phyloP scores from a whole-genome alignment of 1,140 invertebrate species.

The Drosophila obscura region DNA sequence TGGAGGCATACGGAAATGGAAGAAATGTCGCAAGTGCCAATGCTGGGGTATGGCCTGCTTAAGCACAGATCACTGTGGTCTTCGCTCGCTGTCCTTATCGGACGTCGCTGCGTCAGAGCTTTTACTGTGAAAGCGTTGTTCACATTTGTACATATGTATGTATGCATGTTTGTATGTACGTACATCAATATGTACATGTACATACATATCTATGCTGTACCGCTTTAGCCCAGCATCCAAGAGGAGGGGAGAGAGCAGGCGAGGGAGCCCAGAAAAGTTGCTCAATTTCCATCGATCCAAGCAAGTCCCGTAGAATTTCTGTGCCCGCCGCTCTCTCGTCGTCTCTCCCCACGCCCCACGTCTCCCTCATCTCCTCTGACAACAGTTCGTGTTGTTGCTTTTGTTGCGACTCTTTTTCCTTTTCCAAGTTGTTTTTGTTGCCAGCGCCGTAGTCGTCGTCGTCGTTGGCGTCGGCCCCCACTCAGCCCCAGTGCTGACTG shows the following conservation, averaged over 20 bases:
- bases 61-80: constrained; percentile 6
- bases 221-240: background rate
- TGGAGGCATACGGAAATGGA: constrained; percentile 14
- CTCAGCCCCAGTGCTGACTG: constrained; percentile 4
- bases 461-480: no score
- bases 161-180: no score
- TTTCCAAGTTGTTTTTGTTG: constrained; percentile 70
- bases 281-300: constrained; percentile 35
- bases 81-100: constrained; percentile 34
- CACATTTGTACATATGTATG: background rate
- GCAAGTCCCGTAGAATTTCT: constrained; percentile 10
- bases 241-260: background rate
- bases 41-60: background rate
- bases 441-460: constrained; percentile 16
- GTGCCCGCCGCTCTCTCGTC: background rate
- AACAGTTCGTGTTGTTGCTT: constrained; percentile 5
- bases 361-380: constrained; percentile 12
- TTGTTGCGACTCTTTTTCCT: constrained; percentile 64
- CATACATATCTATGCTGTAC: background rate
- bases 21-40: constrained; percentile 20
- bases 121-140: constrained; percentile 10
- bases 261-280: constrained; percentile 26
- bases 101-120: constrained; percentile 1
- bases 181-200: no score
- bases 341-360: background rate